These are phyloP conservation scores for Heliconius sara DNA, from an alignment of 2,888 invertebrate genomes.

Conservation along the genomic window DNA sequence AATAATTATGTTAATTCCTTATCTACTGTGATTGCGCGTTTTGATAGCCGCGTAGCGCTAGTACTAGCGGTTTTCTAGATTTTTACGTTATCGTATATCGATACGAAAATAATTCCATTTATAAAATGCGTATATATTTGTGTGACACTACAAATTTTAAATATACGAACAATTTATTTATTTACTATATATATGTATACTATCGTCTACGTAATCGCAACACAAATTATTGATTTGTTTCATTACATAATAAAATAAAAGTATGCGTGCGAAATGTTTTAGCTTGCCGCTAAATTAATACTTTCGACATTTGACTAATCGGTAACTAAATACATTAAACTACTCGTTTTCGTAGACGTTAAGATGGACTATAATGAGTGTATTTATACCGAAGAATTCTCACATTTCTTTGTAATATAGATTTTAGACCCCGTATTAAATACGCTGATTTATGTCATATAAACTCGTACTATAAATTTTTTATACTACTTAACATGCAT, in stretches of 20 bases:
- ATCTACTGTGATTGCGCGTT: too few relatives aligned
- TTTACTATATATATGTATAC: background rate
- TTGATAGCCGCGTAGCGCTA: too few relatives aligned
- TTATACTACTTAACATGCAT: background rate
- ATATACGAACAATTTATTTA: background rate
- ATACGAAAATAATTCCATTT: background rate
- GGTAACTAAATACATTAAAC: background rate
- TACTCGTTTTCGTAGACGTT: background rate
- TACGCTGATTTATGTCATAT: background rate
- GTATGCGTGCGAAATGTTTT: background rate
- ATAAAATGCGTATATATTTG: background rate
- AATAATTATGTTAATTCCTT: too few relatives aligned
- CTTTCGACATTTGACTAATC: background rate
- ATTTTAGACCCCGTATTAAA: background rate
- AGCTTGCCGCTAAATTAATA: background rate
- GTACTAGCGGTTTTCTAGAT: too few relatives aligned
- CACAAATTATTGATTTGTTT: background rate
- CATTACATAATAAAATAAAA: background rate
- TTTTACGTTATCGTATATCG: background rate
- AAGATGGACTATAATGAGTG: background rate
- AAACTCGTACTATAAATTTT: too few relatives aligned
- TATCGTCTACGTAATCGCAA: background rate
- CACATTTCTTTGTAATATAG: background rate
- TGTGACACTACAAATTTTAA: background rate
- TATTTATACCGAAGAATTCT: background rate